A percentile compares a stretch with the other conserved stretches of the same genome.
These are phyloP conservation scores for Lithophane ornitopus DNA, from an alignment of 2,888 invertebrate genomes.

Conservation along the genomic window DNA sequence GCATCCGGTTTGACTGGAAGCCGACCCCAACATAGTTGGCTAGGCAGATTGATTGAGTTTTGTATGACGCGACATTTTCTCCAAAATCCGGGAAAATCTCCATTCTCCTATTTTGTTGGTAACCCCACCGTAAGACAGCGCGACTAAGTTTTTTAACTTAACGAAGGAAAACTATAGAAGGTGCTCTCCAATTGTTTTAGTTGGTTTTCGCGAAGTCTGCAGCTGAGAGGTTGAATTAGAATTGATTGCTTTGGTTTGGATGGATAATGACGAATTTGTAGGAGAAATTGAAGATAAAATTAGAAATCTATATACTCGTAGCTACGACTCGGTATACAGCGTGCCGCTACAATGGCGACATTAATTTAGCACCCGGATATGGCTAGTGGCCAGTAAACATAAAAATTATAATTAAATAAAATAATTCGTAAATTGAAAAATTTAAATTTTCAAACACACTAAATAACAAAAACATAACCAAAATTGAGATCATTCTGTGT, in stretches of 20 bases:
- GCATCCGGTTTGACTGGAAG: too few relatives aligned
- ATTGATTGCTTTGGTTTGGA: constrained; percentile 49
- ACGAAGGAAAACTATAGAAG: constrained; percentile 61
- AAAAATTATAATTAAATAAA: too few relatives aligned
- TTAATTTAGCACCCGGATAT: too few relatives aligned
- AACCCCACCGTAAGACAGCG: constrained; percentile 30
- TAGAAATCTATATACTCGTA: neutral
- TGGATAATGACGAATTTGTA: constrained; percentile 25
- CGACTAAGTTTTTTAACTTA: constrained; percentile 62
- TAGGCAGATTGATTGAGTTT: neutral
- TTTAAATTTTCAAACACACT: too few relatives aligned
- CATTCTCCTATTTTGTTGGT: constrained; percentile 13
- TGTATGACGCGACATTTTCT: too few relatives aligned
- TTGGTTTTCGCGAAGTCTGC: constrained; percentile 30
- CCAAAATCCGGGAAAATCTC: constrained; percentile 18
- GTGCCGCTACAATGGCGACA: too few relatives aligned
- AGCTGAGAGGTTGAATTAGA: constrained; percentile 18
- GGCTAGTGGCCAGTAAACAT: too few relatives aligned
- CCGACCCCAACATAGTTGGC: too few relatives aligned
- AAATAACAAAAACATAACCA: too few relatives aligned
- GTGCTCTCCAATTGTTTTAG: constrained; percentile 55
- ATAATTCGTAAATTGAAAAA: too few relatives aligned
- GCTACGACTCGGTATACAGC: too few relatives aligned
- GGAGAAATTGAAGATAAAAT: neutral
- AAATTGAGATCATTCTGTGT: too few relatives aligned